These are phyloP conservation scores for Synanthedon andrenaeformis DNA, from an alignment of 2,888 invertebrate genomes.

Conservation along the genomic window DNA sequence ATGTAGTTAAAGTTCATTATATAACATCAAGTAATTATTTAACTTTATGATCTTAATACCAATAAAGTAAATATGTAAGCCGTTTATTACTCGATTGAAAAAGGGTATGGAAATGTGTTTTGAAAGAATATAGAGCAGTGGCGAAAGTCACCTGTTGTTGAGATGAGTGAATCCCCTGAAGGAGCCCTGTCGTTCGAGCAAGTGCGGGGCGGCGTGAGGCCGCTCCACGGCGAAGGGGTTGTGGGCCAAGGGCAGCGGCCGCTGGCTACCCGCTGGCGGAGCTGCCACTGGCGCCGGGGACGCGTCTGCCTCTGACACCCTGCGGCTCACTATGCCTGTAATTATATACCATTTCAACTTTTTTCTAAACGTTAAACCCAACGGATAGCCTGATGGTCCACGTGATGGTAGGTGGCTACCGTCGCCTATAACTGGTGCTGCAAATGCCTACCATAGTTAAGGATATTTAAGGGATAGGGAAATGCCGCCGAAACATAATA, in stretches of 20 bases:
- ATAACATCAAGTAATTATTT: too few relatives aligned
- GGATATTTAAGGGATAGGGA: too few relatives aligned
- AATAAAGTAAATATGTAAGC: too few relatives aligned
- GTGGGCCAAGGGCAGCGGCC: constrained; percentile 48
- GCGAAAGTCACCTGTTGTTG: constrained; percentile 55
- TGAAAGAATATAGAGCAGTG: not conserved
- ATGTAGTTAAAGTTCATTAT: too few relatives aligned
- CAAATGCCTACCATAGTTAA: not conserved
- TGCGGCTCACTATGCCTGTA: constrained; percentile 45
- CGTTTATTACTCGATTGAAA: too few relatives aligned
- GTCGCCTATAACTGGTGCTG: constrained; percentile 7
- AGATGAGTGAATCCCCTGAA: constrained; percentile 90
- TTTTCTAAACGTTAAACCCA: constrained; percentile 1
- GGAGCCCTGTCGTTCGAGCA: constrained; percentile 95
- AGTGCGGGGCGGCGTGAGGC: constrained; percentile 94
- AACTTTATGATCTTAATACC: too few relatives aligned
- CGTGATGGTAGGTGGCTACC: too few relatives aligned
- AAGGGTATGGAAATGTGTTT: not conserved
- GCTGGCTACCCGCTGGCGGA: constrained; percentile 4
- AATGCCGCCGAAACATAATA: too few relatives aligned
- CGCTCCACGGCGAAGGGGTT: constrained; percentile 96
- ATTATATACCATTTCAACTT: not conserved
- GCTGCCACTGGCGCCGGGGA: constrained; percentile 24
- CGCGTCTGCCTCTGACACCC: constrained; percentile 48
- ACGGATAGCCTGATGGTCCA: not conserved